A percentile compares a stretch with the other conserved stretches of the same genome.
These are phyloP conservation scores for Acanthopagrus latus DNA, from an alignment of 2,797 vertebrate species.

Conservation along the genomic window DNA sequence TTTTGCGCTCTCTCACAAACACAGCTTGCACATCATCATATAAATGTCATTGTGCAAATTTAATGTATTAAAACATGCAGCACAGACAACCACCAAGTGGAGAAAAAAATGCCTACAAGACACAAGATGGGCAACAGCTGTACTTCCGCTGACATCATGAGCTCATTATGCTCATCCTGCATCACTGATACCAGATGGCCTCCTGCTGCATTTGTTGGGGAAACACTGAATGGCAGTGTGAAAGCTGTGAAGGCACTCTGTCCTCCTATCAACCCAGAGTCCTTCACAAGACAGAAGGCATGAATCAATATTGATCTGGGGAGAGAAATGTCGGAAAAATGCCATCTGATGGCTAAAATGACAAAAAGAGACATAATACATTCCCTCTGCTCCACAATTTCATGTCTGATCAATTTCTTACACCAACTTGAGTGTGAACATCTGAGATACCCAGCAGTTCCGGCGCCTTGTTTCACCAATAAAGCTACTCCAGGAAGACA, in stretches of 20 bases:
- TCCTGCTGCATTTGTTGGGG: constrained; percentile 65
- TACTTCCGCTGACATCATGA: constrained; percentile 27
- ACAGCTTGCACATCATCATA: neutral
- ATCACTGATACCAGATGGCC: constrained; percentile 56
- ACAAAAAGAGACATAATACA: neutral
- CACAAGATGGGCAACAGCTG: constrained; percentile 27
- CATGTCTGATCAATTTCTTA: neutral
- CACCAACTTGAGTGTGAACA: neutral
- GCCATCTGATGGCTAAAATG: neutral
- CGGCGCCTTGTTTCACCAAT: neutral
- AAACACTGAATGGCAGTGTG: constrained; percentile 60
- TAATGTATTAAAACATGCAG: neutral
- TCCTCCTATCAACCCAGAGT: constrained; percentile 29
- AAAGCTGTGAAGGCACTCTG: constrained; percentile 60
- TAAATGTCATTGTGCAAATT: neutral
- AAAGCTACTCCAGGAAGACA: neutral
- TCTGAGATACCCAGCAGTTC: neutral
- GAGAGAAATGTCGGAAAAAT: constrained; percentile 14
- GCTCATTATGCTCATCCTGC: constrained; percentile 25
- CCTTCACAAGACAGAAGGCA: constrained; percentile 59
- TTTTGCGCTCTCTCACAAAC: neutral
- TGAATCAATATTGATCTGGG: constrained; percentile 66
- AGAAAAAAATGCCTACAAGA: neutral
- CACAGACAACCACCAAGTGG: neutral
- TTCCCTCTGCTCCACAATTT: neutral